Evolutionary conservation across 2,797 vertebrate genomes (phyloP).

Genomic region (Heteromormyrus szaboi): DNA sequence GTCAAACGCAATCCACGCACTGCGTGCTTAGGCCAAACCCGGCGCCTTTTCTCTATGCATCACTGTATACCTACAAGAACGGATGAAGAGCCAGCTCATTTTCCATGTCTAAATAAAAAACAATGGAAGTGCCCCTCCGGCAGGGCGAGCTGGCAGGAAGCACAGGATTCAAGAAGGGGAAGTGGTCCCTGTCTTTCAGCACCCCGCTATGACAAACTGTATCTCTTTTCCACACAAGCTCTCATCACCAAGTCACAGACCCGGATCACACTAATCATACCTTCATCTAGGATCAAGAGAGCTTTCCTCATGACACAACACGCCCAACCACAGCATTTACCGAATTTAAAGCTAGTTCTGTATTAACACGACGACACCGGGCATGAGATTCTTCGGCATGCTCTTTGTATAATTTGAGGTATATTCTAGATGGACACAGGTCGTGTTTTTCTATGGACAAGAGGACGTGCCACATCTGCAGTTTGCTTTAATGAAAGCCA

Average conservation of each 20-base stretch:
- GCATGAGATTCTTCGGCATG: not conserved
- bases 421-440: not conserved
- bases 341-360: not conserved
- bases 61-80: not conserved
- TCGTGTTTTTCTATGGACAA: not conserved
- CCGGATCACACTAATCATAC: not conserved
- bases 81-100: not conserved
- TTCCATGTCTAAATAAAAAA: not conserved
- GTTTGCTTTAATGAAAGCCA: not conserved
- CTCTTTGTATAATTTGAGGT: not conserved
- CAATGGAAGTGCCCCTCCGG: not conserved
- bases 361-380: not conserved
- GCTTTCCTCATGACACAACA: conserved; percentile 17
- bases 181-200: not conserved
- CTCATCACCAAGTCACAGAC: not conserved
- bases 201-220: not conserved
- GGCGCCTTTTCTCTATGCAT: not conserved
- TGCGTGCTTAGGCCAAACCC: not conserved
- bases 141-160: conserved; percentile 20
- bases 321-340: conserved; percentile 17
- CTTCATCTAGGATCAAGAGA: conserved; percentile 13
- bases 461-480: not conserved
- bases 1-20: not conserved
- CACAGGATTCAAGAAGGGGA: not conserved
- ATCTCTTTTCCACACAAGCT: not conserved